Evolutionary conservation across 1,140 invertebrate genomes (phyloP).

Genomic region (Cherax quadricarinatus): DNA sequence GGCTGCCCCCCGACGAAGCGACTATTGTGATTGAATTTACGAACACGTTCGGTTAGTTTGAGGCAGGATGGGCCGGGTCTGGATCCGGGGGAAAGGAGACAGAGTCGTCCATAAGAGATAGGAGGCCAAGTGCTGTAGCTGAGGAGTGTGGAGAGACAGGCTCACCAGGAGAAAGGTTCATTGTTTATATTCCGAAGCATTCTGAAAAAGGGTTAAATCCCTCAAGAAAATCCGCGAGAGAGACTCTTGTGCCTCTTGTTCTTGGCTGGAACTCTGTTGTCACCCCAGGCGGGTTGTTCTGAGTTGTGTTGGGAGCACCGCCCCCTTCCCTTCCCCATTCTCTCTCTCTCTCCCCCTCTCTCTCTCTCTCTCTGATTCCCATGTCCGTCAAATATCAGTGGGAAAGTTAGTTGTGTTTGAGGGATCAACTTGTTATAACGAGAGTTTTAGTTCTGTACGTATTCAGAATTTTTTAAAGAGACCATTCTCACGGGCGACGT

Average conservation of each 20-base stretch:
- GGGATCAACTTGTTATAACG: too few species aligned
- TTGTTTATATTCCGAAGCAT: conserved; percentile 24
- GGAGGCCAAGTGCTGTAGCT: background rate
- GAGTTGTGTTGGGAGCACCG: conserved; percentile 15
- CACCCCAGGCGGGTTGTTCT: conserved; percentile 40
- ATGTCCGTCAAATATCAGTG: background rate
- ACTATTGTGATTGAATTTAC: background rate
- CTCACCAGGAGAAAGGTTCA: background rate
- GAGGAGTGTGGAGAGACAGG: background rate
- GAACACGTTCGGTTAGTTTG: background rate
- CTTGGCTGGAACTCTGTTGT: conserved; percentile 47
- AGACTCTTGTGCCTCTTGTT: conserved; percentile 15
- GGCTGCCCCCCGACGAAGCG: background rate
- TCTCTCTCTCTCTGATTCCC: conserved; percentile 25
- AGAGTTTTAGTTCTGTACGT: too few species aligned
- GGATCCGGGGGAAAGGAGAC: too few species aligned
- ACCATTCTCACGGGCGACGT: too few species aligned
- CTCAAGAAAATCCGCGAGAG: conserved; percentile 1
- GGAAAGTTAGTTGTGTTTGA: too few species aligned
- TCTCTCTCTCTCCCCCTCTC: conserved; percentile 20
- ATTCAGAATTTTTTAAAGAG: too few species aligned
- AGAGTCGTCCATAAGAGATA: too few species aligned
- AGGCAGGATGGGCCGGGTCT: background rate
- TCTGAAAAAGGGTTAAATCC: conserved; percentile 27
- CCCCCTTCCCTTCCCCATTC: background rate